Evolutionary conservation across 2,888 invertebrate species (phyloP).

Genomic region (Mythimna lalbum): DNA sequence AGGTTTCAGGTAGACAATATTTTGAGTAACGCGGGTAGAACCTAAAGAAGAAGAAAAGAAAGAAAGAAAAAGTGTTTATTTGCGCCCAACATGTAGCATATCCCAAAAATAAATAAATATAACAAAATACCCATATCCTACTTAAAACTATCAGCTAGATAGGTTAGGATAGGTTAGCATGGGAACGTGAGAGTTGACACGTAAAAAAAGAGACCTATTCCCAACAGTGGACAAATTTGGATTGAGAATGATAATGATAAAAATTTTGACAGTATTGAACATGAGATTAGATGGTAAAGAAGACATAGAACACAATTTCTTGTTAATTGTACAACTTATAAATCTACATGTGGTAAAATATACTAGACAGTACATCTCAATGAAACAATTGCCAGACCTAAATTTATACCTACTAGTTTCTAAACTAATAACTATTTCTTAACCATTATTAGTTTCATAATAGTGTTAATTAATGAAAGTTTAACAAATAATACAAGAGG

Average conservation of each 20-base stretch:
- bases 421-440: constrained; percentile 33
- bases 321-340: not conserved
- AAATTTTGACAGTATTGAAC: not conserved
- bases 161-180: too few relatives aligned
- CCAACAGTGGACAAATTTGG: too few relatives aligned
- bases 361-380: not conserved
- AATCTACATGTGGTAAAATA: not conserved
- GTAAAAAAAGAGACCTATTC: too few relatives aligned
- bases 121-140: too few relatives aligned
- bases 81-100: too few relatives aligned
- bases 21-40: too few relatives aligned
- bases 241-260: too few relatives aligned
- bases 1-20: not conserved
- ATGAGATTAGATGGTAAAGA: not conserved
- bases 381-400: constrained; percentile 13
- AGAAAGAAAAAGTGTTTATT: too few relatives aligned
- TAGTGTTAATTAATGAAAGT: constrained; percentile 22
- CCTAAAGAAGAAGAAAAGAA: too few relatives aligned
- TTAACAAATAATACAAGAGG: constrained; percentile 13
- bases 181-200: too few relatives aligned
- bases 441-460: constrained; percentile 21
- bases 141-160: too few relatives aligned
- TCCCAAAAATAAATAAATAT: too few relatives aligned
- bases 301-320: not conserved
- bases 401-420: constrained; percentile 22